These are phyloP conservation scores for Eulithis testata DNA, from an alignment of 2,888 invertebrate species.

Conservation along the genomic window DNA sequence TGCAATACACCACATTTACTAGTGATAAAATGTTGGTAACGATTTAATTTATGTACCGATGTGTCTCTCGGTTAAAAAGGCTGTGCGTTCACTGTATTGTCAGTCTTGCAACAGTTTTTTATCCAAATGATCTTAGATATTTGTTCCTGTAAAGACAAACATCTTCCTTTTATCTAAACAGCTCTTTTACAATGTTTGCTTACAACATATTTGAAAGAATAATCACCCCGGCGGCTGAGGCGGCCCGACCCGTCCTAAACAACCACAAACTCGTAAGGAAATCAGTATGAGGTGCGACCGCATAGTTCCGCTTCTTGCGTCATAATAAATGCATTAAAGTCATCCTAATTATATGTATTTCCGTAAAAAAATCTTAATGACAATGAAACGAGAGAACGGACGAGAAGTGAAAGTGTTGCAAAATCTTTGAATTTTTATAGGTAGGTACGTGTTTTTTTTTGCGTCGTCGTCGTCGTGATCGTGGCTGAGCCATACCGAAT, in stretches of 20 bases:
- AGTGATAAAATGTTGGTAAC: conserved; percentile 14
- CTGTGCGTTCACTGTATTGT: no score
- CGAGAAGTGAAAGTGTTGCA: conserved; percentile 47
- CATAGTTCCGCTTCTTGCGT: conserved; percentile 26
- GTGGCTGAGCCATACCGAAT: conserved; percentile 31
- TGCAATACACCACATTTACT: conserved; percentile 18
- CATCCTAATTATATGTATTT: conserved; percentile 32
- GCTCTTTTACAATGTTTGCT: conserved; percentile 24
- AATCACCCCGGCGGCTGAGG: neutral
- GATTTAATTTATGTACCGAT: neutral
- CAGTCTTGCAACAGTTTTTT: no score
- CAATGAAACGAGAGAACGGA: conserved; percentile 31
- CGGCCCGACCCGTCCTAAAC: conserved; percentile 22
- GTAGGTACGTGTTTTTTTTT: conserved; percentile 28
- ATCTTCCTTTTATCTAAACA: conserved; percentile 4
- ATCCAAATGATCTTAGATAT: neutral
- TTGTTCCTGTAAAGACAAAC: conserved; percentile 9
- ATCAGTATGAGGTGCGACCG: conserved; percentile 13
- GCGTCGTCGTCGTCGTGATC: conserved; percentile 27
- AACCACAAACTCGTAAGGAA: conserved; percentile 15
- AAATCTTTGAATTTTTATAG: conserved; percentile 33
- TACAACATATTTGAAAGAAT: conserved; percentile 16
- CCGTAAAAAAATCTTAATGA: conserved; percentile 34
- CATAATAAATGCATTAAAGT: conserved; percentile 25
- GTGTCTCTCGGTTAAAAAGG: no score